These are phyloP conservation scores for Semicossyphus pulcher DNA, from an alignment of 2,113 vertebrate genomes.

Conservation along the genomic window DNA sequence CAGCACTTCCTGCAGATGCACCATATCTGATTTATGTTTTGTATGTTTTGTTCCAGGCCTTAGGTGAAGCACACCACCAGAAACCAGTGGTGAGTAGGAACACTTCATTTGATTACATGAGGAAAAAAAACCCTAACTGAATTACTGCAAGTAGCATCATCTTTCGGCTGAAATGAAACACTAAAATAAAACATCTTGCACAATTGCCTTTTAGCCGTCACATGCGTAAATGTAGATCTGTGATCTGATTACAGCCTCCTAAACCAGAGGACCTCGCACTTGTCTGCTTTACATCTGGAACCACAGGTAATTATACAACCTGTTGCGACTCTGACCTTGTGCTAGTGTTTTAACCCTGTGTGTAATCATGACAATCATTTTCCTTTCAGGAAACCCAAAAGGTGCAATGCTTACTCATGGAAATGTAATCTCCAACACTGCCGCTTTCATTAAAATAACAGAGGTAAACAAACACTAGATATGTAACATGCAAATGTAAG, in stretches of 20 bases:
- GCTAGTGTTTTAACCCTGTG: not conserved
- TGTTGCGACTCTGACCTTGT: not conserved
- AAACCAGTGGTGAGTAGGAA: constrained; percentile 85
- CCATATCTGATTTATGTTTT: not conserved
- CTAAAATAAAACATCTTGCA: not conserved
- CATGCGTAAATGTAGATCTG: constrained; percentile 24
- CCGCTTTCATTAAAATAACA: constrained; percentile 91
- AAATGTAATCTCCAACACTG: constrained; percentile 92
- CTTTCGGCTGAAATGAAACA: not conserved
- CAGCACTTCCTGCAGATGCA: not conserved
- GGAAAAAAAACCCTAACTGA: not conserved
- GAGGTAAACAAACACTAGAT: constrained; percentile 85
- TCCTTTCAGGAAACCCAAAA: constrained; percentile 91
- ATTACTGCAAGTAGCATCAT: not conserved
- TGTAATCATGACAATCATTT: not conserved
- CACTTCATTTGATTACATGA: not conserved
- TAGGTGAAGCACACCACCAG: constrained; percentile 85
- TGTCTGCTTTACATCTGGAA: constrained; percentile 88
- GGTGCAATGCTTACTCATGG: constrained; percentile 93
- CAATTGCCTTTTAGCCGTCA: not conserved
- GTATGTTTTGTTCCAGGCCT: constrained; percentile 77
- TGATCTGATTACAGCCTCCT: constrained; percentile 78
- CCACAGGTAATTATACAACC: constrained; percentile 78
- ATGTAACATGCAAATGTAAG: not conserved
- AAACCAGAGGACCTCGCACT: constrained; percentile 82